A percentile compares a stretch with the other conserved stretches of the same genome.
These are phyloP conservation scores for Hesperophylax magnus DNA, from an alignment of 1,140 invertebrate genomes.

Conservation along the genomic window DNA sequence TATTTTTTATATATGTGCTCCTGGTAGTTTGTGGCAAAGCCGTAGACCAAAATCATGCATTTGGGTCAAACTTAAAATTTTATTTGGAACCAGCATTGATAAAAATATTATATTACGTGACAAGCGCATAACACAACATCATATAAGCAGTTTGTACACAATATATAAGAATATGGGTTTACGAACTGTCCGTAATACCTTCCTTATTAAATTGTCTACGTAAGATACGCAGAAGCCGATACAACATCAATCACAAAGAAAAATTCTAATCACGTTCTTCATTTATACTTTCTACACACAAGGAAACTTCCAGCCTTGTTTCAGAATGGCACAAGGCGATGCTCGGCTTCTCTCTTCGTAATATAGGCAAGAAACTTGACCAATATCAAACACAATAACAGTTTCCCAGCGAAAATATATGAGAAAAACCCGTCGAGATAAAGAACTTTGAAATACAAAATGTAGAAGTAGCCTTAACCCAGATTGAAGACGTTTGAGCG, in stretches of 20 bases:
- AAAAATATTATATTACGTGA: too few species aligned
- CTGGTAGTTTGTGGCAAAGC: too few species aligned
- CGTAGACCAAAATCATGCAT: too few species aligned
- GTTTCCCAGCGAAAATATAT: constrained; percentile 17
- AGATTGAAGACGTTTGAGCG: not conserved
- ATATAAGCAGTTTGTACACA: too few species aligned
- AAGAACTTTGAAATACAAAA: constrained; percentile 31
- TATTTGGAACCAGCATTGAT: too few species aligned
- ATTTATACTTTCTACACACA: constrained; percentile 11
- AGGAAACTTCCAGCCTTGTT: constrained; percentile 2
- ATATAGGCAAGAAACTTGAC: constrained; percentile 21
- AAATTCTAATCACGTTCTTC: constrained; percentile 22
- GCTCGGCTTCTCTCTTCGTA: not conserved
- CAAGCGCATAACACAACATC: too few species aligned
- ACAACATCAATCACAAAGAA: not conserved
- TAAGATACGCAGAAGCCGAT: not conserved
- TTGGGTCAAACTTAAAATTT: too few species aligned
- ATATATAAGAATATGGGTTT: not conserved
- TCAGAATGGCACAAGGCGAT: not conserved
- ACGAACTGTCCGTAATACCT: not conserved
- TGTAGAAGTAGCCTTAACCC: constrained; percentile 1
- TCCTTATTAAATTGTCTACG: constrained; percentile 1
- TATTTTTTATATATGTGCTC: too few species aligned
- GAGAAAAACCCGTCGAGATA: constrained; percentile 40
- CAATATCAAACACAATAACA: constrained; percentile 32